Percentiles rank a stretch among this genome's conserved stretches.
Conservation (phyloP, 2,888 invertebrate genomes). For the Neoaliturus tenellus region DNA sequence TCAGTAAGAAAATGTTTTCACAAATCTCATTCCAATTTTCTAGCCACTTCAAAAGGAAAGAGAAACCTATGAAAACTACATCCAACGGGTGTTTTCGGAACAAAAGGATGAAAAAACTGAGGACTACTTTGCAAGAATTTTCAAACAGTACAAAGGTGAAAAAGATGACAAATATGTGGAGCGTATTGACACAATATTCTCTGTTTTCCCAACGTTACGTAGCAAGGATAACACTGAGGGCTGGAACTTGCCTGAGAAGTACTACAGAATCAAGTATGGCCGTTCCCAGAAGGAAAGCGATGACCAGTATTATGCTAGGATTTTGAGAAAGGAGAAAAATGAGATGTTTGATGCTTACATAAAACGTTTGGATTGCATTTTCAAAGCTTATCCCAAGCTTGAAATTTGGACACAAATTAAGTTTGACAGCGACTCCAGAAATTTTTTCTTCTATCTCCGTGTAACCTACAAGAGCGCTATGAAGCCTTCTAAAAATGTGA, state of each 20-base stretch:
- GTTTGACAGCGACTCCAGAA: background rate
- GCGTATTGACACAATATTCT: background rate
- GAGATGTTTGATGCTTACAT: background rate
- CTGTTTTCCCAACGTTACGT: background rate
- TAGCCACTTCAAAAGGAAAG: background rate
- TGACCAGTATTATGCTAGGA: background rate
- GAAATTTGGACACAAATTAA: background rate
- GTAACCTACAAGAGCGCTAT: background rate
- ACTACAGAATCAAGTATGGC: background rate
- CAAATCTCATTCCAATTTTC: no score
- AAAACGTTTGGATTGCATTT: background rate
- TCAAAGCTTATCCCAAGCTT: slow-evolving; percentile 24
- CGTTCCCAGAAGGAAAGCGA: background rate
- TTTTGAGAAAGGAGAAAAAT: background rate
- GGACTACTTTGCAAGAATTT: background rate
- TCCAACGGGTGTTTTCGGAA: background rate
- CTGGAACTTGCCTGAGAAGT: background rate
- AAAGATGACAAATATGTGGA: background rate
- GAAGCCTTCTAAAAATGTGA: background rate
- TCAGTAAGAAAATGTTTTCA: no score
- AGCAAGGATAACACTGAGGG: background rate
- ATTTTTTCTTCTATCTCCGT: background rate
- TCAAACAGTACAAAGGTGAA: slow-evolving; percentile 1
- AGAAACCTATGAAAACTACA: background rate
- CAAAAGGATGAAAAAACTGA: background rate